Percentiles rank a stretch among this genome's conserved stretches.
Conservation (phyloP, 2,888 invertebrate species). For the Agriotes lineatus region DNA sequence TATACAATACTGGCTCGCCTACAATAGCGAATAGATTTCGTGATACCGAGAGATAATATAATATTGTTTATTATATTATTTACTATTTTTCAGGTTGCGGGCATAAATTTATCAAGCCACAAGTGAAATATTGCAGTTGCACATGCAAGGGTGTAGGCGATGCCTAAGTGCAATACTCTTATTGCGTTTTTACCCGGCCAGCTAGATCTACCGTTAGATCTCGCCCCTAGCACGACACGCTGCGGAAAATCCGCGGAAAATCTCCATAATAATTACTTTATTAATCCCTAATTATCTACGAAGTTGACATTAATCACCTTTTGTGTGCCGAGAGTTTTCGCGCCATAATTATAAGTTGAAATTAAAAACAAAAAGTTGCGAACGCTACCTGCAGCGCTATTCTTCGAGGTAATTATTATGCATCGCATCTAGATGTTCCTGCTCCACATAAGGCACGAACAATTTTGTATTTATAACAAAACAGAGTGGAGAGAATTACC, state of each 20-base stretch:
- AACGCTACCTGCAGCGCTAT: conserved; percentile 15
- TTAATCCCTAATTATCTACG: background rate
- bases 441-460: conserved; percentile 31
- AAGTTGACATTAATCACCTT: conserved; percentile 3
- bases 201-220: conserved; percentile 1
- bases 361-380: background rate
- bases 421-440: conserved; percentile 32
- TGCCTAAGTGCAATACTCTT: conserved; percentile 49
- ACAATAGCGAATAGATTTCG: conserved; percentile 50
- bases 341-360: background rate
- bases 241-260: conserved; percentile 19
- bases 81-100: conserved; percentile 53
- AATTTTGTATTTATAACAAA: conserved; percentile 32
- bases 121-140: conserved; percentile 51
- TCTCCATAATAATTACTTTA: conserved; percentile 5
- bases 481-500: conserved; percentile 29
- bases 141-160: conserved; percentile 53
- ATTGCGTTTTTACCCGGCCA: conserved; percentile 33
- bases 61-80: conserved; percentile 54
- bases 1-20: conserved; percentile 41
- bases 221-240: conserved; percentile 7
- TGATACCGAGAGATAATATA: conserved; percentile 52
- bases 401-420: conserved; percentile 32
- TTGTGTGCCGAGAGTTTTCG: background rate
- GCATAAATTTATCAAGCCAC: conserved; percentile 51